phyloP scores from a whole-genome alignment of 2,888 invertebrate species.

The Bellardia bayeri region DNA sequence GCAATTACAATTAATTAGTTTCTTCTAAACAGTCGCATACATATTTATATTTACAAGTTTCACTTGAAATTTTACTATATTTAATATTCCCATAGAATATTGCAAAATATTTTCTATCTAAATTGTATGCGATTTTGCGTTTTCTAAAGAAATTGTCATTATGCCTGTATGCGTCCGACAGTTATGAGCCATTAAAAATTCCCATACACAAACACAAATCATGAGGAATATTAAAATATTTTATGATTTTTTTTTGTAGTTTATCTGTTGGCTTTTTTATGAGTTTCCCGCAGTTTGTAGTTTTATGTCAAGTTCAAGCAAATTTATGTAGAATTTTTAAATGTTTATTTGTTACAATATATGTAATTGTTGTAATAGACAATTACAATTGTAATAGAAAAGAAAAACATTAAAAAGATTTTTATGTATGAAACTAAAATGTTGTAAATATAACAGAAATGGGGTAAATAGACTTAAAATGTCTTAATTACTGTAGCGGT shows the following conservation, averaged over 20 bases:
- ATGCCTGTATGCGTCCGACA: not conserved
- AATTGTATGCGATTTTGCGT: not conserved
- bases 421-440: too few species aligned
- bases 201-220: not conserved
- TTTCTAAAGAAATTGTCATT: not conserved
- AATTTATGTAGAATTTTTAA: constrained; percentile 6
- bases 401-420: too few species aligned
- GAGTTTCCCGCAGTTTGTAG: not conserved
- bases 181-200: constrained; percentile 30
- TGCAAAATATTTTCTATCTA: not conserved
- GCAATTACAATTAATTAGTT: not conserved
- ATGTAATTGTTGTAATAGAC: not conserved
- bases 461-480: too few species aligned
- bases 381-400: not conserved
- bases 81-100: not conserved
- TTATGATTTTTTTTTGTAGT: not conserved
- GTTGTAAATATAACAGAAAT: too few species aligned
- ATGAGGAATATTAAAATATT: constrained; percentile 4
- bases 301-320: constrained; percentile 11
- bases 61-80: not conserved
- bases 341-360: not conserved
- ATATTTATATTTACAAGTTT: not conserved
- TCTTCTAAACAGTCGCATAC: not conserved
- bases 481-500: too few species aligned
- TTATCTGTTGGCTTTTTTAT: not conserved